phyloP scores from a whole-genome alignment of 1,140 invertebrate species.

The Bombus ignitus region DNA sequence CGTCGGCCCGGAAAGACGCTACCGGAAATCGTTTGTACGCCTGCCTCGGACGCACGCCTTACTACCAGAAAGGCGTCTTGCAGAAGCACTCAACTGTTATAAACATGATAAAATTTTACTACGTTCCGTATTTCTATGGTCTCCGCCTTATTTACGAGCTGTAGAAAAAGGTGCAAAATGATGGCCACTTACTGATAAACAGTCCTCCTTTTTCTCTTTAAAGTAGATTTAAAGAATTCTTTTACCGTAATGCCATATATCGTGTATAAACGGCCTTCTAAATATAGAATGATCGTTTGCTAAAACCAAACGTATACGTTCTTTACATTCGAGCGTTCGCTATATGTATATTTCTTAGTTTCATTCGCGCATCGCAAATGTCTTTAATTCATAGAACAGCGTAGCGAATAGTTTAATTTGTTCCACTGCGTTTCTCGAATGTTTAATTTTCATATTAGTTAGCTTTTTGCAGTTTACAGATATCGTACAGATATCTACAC shows the following conservation, averaged over 20 bases:
- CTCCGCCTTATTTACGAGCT: not conserved
- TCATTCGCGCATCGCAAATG: too few species aligned
- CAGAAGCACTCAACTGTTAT: not conserved
- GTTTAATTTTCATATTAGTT: not conserved
- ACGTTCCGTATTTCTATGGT: not conserved
- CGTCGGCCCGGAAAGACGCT: constrained; percentile 35
- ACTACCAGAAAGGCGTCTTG: not conserved
- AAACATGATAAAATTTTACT: constrained; percentile 24
- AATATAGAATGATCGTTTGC: too few species aligned
- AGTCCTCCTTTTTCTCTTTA: not conserved
- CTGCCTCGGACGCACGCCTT: not conserved
- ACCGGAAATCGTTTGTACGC: constrained; percentile 51
- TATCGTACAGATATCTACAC: not conserved
- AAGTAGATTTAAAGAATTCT: not conserved
- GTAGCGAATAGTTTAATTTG: too few species aligned
- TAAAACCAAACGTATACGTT: too few species aligned
- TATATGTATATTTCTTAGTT: too few species aligned
- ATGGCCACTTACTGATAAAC: not conserved
- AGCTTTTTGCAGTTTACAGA: not conserved
- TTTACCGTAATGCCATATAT: too few species aligned
- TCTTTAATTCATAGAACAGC: too few species aligned
- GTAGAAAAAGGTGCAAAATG: not conserved
- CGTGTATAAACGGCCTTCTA: too few species aligned
- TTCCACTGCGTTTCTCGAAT: not conserved
- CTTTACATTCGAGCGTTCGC: too few species aligned